Evolutionary conservation across 1,140 invertebrate genomes (phyloP), one percentile per base, ranked within the genome.

Genomic region (Hirudo medicinalis): DNA sequence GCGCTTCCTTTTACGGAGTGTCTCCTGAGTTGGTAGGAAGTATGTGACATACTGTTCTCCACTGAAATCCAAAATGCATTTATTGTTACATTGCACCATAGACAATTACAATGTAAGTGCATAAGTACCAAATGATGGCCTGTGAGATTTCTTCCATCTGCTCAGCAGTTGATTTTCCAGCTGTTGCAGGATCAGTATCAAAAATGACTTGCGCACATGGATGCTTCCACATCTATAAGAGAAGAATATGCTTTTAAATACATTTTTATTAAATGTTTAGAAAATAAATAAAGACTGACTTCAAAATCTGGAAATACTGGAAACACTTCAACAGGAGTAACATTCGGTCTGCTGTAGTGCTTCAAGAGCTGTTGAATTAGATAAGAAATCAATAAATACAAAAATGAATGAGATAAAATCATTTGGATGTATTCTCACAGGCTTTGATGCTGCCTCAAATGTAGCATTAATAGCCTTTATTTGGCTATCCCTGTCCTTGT

Each of bases 1-100:
- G 69, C 87, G 82, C 73, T 89, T 87, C 20, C 94, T 83, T 82
- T 97, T 97, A 54, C 87, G 85, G 73, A 97, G 83, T 0, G 95
- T 97, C 72, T 93, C 90, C 69, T 94, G 90, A 29, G 91, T 91
- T 2, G 95, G 96, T 72, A 98, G 84, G 83, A 98, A 98, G 81
- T 98, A 99, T 0, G 94, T 94, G 11, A 99, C 94, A 85, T 97
- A 98, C 81, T 98, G 94, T 83, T 98, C 94, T 25, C 94, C 94
- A 81, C 91, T 94, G 82, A 97, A 93, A 81, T 98, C 94, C 57
- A 22, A 11, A 25, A 20, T 25, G 15, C 29, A 63, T 32, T 0
- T 11, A 13, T 63, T 63, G 17, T 63, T n/a, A 63, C 2, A 2
- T 25, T 22, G 22, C 9, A 63, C n/a, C n/a, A n/a, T n/a, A 19